A percentile compares a stretch with the other conserved stretches of the same genome.
phyloP scores from a whole-genome alignment of 2,888 invertebrate genomes.

The Merodon equestris region DNA sequence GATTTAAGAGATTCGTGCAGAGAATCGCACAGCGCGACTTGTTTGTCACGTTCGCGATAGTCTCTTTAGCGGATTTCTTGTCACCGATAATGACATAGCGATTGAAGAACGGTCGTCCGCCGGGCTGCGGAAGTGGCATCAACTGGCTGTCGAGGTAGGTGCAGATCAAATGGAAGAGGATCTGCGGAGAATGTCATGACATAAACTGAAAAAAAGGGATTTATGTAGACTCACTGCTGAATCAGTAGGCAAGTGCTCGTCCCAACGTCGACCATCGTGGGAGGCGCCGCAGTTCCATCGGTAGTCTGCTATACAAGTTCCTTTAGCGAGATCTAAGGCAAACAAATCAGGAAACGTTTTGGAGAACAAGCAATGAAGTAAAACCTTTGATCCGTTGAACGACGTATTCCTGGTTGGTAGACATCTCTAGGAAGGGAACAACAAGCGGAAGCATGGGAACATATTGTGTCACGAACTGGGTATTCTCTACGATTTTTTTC shows the following conservation, averaged over 20 bases:
- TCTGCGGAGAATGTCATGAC: conserved; percentile 80
- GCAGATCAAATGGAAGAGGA: conserved; percentile 91
- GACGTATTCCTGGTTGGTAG: conserved; percentile 91
- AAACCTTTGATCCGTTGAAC: conserved; percentile 86
- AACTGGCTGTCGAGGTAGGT: conserved; percentile 92
- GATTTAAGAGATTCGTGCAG: conserved; percentile 75
- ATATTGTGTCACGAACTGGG: conserved; percentile 76
- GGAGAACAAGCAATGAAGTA: neutral
- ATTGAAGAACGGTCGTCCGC: conserved; percentile 82
- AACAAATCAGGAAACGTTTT: neutral
- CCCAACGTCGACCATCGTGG: conserved; percentile 88
- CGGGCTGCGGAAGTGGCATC: conserved; percentile 84
- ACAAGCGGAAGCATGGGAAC: conserved; percentile 80
- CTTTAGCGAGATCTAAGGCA: conserved; percentile 84
- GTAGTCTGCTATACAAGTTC: conserved; percentile 93
- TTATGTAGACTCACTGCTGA: conserved; percentile 83
- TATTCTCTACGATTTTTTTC: conserved; percentile 84
- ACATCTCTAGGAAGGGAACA: conserved; percentile 89
- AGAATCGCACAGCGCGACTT: conserved; percentile 78
- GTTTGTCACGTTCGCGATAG: conserved; percentile 76
- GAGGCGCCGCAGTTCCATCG: conserved; percentile 91
- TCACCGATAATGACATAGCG: conserved; percentile 79
- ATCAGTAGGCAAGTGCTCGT: conserved; percentile 91
- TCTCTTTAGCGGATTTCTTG: conserved; percentile 77
- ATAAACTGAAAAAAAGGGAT: too few relatives aligned